Evolutionary conservation across 2,888 invertebrate species (phyloP), one percentile per base, ranked within the genome.

Genomic region (Melieria omissa): DNA sequence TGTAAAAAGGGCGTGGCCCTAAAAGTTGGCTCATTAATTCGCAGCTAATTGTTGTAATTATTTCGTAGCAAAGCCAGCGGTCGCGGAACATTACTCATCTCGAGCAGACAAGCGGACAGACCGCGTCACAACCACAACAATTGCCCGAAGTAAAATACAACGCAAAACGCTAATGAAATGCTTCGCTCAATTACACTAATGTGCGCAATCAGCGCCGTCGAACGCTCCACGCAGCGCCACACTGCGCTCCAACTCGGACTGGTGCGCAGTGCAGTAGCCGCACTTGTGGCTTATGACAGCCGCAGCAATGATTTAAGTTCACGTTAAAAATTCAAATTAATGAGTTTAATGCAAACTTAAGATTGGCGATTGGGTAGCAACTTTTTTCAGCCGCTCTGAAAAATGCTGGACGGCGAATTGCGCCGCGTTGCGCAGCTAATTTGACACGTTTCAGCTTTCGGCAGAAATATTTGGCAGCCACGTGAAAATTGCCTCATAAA

Each of bases 381-480:
- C 41, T 47, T n/a, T 61, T 45, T 41, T 42, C 44, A 44, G n/a
- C 9, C 2, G 12, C 45, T 44, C 4, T 8, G 16, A 65, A 29
- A 41, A 29, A 29, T 29, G 29, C 29, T 29, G 29, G 3, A 29
- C 29, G 29, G 29, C 29, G 29, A 29, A 29, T 3, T 2, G 29
- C 64, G 60, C n/a, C 7, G 44, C 42, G 41, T 41, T 16, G 5
- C 29, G 62, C 44, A 45, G 49, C 44, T 68, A 77, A 80, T 79
- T 80, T 80, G 78, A 78, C 78, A 80, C 78, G 75, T 80, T 75
- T 46, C 76, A 81, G 77, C 77, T 80, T 76, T 79, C 67, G 74
- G 79, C 75, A 77, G 80, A 83, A 78, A 79, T 79, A 80, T 83
- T 81, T 62, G 80, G 77, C 81, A 82, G 71, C 75, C 61, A 77